Evolutionary conservation across 2,113 vertebrate genomes (phyloP).

Genomic region (Nesospiza acunhae): DNA sequence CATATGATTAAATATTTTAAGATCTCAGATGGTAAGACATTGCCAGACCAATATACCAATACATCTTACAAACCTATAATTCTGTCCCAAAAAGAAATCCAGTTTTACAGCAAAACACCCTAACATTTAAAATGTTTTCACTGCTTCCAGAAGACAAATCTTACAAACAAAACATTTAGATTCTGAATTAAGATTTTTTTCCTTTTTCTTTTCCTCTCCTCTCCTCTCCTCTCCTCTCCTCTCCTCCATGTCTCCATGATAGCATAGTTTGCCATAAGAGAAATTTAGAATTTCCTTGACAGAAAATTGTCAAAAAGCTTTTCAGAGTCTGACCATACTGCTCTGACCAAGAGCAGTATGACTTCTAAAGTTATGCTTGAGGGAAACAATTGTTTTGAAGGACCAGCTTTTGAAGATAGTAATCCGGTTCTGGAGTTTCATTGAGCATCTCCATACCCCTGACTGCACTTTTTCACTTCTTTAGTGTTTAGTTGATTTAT

Average conservation of each 20-base stretch:
- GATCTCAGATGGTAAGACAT: neutral
- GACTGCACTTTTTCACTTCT: neutral
- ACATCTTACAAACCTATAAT: neutral
- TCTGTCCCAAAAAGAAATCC: conserved; percentile 14
- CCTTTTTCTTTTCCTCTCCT: too few relatives aligned
- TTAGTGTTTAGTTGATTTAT: neutral
- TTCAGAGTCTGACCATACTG: neutral
- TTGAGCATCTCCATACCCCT: neutral
- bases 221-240: too few relatives aligned
- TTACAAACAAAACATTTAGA: neutral
- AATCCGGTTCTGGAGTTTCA: neutral
- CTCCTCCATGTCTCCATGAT: neutral
- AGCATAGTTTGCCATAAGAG: neutral
- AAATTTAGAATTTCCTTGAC: neutral
- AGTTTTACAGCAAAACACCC: neutral
- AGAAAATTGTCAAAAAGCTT: neutral
- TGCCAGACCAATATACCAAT: neutral
- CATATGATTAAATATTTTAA: neutral
- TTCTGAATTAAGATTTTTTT: neutral
- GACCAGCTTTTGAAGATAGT: neutral
- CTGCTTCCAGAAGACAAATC: neutral
- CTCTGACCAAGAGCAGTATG: neutral
- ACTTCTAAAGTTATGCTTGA: neutral
- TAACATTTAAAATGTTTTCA: neutral
- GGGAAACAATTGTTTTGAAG: neutral